A percentile compares a stretch with the other conserved stretches of the same genome.
phyloP scores from a whole-genome alignment of 2,797 vertebrate species.

The Chaetodon trifasciatus region DNA sequence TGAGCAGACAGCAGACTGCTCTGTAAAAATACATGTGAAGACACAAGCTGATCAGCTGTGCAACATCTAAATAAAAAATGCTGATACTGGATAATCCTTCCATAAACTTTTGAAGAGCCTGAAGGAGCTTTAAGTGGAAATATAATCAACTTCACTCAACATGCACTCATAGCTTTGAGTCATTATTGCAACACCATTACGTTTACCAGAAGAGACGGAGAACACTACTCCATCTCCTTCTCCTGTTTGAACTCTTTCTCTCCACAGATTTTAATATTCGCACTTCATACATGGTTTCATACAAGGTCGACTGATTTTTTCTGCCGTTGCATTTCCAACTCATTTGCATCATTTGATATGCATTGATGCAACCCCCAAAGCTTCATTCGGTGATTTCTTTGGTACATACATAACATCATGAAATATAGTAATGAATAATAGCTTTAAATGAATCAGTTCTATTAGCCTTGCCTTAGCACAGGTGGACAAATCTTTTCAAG shows the following conservation, averaged over 20 bases:
- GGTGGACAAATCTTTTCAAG: no score
- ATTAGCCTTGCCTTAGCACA: no score
- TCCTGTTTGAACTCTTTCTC: background rate
- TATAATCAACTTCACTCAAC: background rate
- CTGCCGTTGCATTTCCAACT: background rate
- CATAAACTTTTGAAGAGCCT: accelerated
- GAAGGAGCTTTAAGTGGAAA: background rate
- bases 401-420: no score
- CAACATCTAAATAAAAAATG: background rate
- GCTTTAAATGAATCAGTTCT: no score
- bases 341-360: background rate
- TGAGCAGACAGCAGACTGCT: accelerated
- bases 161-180: background rate
- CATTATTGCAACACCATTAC: background rate
- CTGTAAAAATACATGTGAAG: accelerated
- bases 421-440: no score
- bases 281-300: background rate
- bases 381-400: no score
- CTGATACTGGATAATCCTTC: background rate
- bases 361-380: background rate
- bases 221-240: no score
- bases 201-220: background rate
- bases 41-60: accelerated
- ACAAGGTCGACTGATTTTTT: background rate
- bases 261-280: background rate